phyloP scores from a whole-genome alignment of 1,140 invertebrate genomes.

The Ceratoteleas bidentatus region DNA sequence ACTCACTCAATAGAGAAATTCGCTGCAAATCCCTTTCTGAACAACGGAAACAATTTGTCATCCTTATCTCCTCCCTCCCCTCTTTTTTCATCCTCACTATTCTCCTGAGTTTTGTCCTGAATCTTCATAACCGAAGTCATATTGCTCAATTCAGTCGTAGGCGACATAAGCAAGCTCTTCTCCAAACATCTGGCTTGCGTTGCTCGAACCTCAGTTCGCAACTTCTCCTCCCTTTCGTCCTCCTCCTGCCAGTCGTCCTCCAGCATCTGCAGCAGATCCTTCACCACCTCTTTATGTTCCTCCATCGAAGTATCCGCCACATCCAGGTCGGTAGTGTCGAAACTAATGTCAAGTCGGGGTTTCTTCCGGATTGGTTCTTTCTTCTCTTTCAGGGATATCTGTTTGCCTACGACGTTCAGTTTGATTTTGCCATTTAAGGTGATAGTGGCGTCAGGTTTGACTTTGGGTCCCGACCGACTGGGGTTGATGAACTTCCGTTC shows the following conservation, averaged over 20 bases:
- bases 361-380: too few species aligned
- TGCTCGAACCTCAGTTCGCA: too few species aligned
- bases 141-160: slow-evolving; percentile 81
- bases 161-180: slow-evolving; percentile 67
- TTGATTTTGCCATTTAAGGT: too few species aligned
- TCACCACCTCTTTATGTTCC: slow-evolving; percentile 69
- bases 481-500: too few species aligned
- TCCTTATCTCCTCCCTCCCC: neutral
- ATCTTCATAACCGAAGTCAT: slow-evolving; percentile 81
- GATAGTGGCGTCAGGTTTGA: too few species aligned
- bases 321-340: slow-evolving; percentile 72
- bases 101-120: slow-evolving; percentile 59
- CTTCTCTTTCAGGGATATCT: too few species aligned
- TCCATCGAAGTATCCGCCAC: slow-evolving; percentile 60
- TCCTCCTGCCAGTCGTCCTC: slow-evolving; percentile 79
- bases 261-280: slow-evolving; percentile 72
- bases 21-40: slow-evolving; percentile 70
- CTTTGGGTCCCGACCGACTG: too few species aligned
- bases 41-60: slow-evolving; percentile 74
- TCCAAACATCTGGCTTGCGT: neutral
- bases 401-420: too few species aligned
- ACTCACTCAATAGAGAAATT: slow-evolving; percentile 58
- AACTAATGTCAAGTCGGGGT: too few species aligned
- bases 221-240: slow-evolving; percentile 29
- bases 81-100: neutral